Evolutionary conservation across 2,113 vertebrate genomes (phyloP), one percentile per base, ranked within the genome.

Genomic region (Myiozetetes cayanensis): DNA sequence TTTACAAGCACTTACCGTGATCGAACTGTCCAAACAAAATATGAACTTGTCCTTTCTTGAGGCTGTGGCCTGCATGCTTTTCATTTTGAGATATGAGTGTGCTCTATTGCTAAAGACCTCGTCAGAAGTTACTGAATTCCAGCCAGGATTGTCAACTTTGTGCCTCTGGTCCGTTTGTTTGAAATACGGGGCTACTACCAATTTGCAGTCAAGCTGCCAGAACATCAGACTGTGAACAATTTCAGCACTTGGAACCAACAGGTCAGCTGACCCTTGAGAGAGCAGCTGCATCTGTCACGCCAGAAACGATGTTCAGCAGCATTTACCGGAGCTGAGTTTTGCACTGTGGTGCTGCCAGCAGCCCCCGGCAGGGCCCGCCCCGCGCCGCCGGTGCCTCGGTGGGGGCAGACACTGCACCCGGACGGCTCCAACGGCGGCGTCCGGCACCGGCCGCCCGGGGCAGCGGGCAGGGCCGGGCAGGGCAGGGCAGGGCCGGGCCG

Each of bases 341-440:
- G 39, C 20, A 1, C 30, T 2, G 3, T 1, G 35, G 9, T 20
- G 31, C 27, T 4, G 2, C 7, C 14, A 10, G 70, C 28, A 14
- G 46, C 2, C 6, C 10, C 6, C 18, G 8, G 2, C 31, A 4
- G 4, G 13, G 2, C 27, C 14, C 25, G 0, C 21, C 2, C 35
- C 4, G 17, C 6, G 6, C 37, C 9, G 6, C 25, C 1, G 21
- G 4, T 20, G 58, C 39, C 31, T 2, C 0, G 46, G 4, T 9
- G 46, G 59, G 46, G 53, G 35, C 53, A 7, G 35, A 2, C 22
- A 10, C 23, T 28, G 39, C 17, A 14, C 13, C 6, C 39, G 4
- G 24, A 3, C 8, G 31, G 56, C 25, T 27, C 12, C 20, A 1
- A 28, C 21, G 39, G 56, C 67, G 46, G 30, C 24, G 5, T 8